A percentile compares a stretch with the other conserved stretches of the same genome.
These are phyloP conservation scores for Danio albolineatus DNA, from an alignment of 2,797 vertebrate genomes.

Conservation along the genomic window DNA sequence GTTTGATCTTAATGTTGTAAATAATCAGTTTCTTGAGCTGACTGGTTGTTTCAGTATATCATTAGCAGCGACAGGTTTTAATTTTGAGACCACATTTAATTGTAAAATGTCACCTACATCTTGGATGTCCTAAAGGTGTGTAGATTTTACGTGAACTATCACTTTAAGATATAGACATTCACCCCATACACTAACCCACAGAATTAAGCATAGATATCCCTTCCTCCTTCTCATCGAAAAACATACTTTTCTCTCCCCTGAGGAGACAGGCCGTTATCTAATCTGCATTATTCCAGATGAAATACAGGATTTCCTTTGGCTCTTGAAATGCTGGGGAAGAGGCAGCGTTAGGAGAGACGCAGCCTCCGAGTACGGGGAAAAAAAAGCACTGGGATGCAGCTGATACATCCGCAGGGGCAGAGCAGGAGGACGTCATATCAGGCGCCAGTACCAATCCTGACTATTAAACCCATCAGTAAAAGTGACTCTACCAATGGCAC, in stretches of 20 bases:
- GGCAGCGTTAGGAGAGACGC: conserved; percentile 40
- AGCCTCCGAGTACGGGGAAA: conserved; percentile 20
- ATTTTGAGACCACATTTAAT: no score
- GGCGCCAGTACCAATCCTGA: conserved; percentile 55
- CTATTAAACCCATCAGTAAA: conserved; percentile 58
- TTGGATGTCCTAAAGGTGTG: no score
- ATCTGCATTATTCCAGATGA: conserved; percentile 59
- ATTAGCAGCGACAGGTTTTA: no score
- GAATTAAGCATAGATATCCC: conserved; percentile 15
- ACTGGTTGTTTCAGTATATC: no score
- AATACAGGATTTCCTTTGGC: conserved; percentile 55
- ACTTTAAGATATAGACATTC: background rate
- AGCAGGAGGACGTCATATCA: conserved; percentile 52
- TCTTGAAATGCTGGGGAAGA: conserved; percentile 36
- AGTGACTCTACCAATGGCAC: conserved; percentile 48
- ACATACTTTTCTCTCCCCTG: background rate
- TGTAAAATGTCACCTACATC: no score
- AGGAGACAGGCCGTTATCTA: conserved; percentile 51
- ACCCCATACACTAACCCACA: background rate
- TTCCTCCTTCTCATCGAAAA: conserved; percentile 29
- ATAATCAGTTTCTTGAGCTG: no score
- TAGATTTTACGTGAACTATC: background rate
- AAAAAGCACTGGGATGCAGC: conserved; percentile 23
- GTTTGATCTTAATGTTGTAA: no score
- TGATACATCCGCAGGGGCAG: conserved; percentile 47